These are phyloP conservation scores for Habroteleia sp. DNA, from an alignment of 2,888 invertebrate genomes.

Conservation along the genomic window DNA sequence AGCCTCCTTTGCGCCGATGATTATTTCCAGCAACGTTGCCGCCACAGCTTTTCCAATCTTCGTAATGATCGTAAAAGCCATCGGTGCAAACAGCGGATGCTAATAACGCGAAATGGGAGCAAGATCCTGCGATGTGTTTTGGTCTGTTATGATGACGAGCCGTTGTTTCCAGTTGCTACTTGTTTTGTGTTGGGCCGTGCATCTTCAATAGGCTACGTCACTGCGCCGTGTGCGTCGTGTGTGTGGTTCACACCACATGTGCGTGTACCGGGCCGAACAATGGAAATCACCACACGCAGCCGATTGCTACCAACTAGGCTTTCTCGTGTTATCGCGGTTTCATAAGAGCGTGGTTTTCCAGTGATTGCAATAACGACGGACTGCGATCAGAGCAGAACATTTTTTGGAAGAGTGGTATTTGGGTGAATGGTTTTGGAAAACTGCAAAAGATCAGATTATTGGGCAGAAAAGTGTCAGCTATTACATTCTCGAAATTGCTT, in stretches of 20 bases:
- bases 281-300: slow-evolving; percentile 23
- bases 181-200: slow-evolving; percentile 70
- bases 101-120: slow-evolving; percentile 73
- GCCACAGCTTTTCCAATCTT: slow-evolving; percentile 75
- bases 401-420: too few species aligned
- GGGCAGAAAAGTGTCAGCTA: too few species aligned
- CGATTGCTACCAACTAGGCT: slow-evolving; percentile 21
- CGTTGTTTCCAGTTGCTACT: slow-evolving; percentile 69
- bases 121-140: slow-evolving; percentile 48
- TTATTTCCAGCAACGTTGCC: slow-evolving; percentile 64
- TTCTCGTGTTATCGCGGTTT: background rate
- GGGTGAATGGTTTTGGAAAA: too few species aligned
- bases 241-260: slow-evolving; percentile 39
- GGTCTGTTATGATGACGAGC: slow-evolving; percentile 59
- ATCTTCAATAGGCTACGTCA: slow-evolving; percentile 72
- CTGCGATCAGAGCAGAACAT: too few species aligned
- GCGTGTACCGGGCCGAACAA: slow-evolving; percentile 53
- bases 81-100: slow-evolving; percentile 71
- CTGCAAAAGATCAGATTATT: too few species aligned
- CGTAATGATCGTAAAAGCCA: slow-evolving; percentile 75
- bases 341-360: slow-evolving; percentile 1
- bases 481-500: too few species aligned
- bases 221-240: slow-evolving; percentile 53
- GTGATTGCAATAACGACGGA: slow-evolving; percentile 1
- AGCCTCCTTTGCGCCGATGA: slow-evolving; percentile 56